Base-by-base conservation (phyloP, 2,888 invertebrate genomes). In the Tetropium fuscum region DNA sequence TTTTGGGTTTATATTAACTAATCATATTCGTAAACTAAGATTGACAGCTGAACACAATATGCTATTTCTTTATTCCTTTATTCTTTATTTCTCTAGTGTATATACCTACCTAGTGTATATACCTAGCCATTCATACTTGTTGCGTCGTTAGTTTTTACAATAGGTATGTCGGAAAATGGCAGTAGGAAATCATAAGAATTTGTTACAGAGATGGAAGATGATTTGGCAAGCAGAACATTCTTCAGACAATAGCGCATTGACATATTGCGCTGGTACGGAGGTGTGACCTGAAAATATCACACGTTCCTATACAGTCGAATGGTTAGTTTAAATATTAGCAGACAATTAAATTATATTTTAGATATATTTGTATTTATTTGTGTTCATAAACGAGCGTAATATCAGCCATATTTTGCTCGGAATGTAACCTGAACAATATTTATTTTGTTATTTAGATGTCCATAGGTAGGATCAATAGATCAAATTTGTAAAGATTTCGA, bases 191-290 rank as follows among this genome's bases (percentile, higher is more conserved):
- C n/a, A n/a, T n/a, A n/a, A n/a, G n/a, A n/a, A n/a, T 47, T 20
- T 63, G 60, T 78, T 78, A 15, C 76, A 85, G 85, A 79, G 84
- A 66, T 74, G 84, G 74, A 79, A 77, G 66, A 83, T 82, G 75
- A 83, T 84, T 58, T 83, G 84, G 79, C 82, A 80, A 58, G 82
- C 85, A 1, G 83, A 84, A 69, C 79, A 80, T 53, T 79, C 80
- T 6, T 78, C 81, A 5, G 82, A 82, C 41, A 79, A 80, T 67
- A 81, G 78, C 70, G 74, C 81, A 30, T 67, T 82, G 63, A 82
- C 81, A 2, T 84, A 84, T 72, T 83, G 83, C 54, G 82, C 82
- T 3, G 84, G 83, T 34, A 83, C 84, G 40, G 83, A 84, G 69
- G 84, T 85, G 77, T 85, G 84, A 85, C 84, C 81, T 75, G 78